phyloP scores from a whole-genome alignment of 1,140 invertebrate species.

The Drosophila busckii region DNA sequence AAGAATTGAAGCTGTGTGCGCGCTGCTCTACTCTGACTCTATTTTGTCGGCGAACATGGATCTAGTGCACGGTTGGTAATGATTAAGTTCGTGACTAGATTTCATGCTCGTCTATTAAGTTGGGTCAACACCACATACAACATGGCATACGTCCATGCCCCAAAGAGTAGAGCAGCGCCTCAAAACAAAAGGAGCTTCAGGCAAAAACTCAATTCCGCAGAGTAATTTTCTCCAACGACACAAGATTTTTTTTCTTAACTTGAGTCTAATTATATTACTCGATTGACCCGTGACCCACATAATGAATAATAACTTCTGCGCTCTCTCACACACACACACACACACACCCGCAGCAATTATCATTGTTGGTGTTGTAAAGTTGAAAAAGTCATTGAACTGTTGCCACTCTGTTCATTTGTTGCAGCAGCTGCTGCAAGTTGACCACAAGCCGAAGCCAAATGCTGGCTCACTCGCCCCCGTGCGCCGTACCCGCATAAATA shows the following conservation, averaged over 20 bases:
- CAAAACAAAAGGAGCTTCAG: too few relatives aligned
- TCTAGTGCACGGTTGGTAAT: constrained; percentile 79
- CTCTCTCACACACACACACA: constrained; percentile 31
- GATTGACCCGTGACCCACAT: constrained; percentile 74
- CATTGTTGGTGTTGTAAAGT: constrained; percentile 28
- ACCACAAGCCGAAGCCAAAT: constrained; percentile 9
- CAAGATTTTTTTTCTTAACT: too few relatives aligned
- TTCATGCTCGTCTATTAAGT: constrained; percentile 80
- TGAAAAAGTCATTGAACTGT: constrained; percentile 57
- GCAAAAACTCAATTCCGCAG: too few relatives aligned
- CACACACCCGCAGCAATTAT: constrained; percentile 39
- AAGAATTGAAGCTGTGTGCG: constrained; percentile 4
- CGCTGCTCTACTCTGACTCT: constrained; percentile 74
- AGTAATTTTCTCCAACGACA: too few relatives aligned
- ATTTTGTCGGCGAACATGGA: constrained; percentile 79
- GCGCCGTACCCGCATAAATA: constrained; percentile 49
- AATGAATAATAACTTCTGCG: too few relatives aligned
- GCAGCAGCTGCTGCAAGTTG: constrained; percentile 3
- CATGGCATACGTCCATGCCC: constrained; percentile 3
- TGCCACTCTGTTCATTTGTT: constrained; percentile 21
- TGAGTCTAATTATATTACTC: constrained; percentile 18
- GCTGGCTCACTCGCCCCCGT: constrained; percentile 43
- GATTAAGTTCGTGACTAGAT: constrained; percentile 79
- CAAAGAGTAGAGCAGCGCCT: constrained; percentile 26
- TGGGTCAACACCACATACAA: constrained; percentile 71